A percentile compares a stretch with the other conserved stretches of the same genome.
phyloP scores from a whole-genome alignment of 2,113 vertebrate species.

The Microtus richardsoni region DNA sequence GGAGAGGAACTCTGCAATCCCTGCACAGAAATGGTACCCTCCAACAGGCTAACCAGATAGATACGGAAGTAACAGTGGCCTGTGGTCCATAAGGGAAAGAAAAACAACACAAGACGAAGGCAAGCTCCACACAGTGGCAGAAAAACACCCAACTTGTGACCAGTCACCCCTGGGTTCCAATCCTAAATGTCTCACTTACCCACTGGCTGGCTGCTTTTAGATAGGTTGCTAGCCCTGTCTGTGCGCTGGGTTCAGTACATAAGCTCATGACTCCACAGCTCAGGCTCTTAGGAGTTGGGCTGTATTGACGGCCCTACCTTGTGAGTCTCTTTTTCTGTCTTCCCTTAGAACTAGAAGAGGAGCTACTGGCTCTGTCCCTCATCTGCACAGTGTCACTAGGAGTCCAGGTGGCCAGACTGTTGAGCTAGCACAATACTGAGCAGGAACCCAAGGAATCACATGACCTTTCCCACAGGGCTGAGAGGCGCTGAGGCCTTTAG shows the following conservation, averaged over 20 bases:
- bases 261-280: background rate
- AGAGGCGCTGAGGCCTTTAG: background rate
- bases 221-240: background rate
- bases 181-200: rapidly evolving
- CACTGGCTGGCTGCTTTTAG: background rate
- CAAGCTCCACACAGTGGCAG: too few relatives aligned
- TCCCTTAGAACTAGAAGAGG: background rate
- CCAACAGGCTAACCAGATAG: background rate
- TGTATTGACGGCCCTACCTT: background rate
- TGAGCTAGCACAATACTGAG: slow-evolving; percentile 36
- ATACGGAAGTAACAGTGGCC: background rate
- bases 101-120: background rate
- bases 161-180: background rate
- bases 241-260: background rate
- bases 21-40: rapidly evolving
- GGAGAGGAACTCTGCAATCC: background rate
- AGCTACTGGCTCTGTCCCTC: background rate
- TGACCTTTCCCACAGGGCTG: background rate
- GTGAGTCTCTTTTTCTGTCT: background rate
- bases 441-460: slow-evolving; percentile 61
- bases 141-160: background rate
- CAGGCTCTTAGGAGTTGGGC: background rate
- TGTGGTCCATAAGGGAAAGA: rapidly evolving
- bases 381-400: background rate
- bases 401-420: background rate